A percentile compares a stretch with the other conserved stretches of the same genome.
Conservation (phyloP, 2,888 invertebrate genomes). For the Argyresthia albistria region DNA sequence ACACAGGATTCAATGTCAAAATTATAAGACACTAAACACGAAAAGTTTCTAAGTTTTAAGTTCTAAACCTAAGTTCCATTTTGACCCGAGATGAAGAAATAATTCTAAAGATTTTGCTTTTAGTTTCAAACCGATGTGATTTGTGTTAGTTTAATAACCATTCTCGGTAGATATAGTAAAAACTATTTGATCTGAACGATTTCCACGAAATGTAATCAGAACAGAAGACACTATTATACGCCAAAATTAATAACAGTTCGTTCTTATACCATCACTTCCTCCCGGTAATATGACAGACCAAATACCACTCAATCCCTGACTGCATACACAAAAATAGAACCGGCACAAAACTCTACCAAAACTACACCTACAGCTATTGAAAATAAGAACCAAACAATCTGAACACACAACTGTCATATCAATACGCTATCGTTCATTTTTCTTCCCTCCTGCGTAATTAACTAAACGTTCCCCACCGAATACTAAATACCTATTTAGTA, state of each 20-base stretch:
- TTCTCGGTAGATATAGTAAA: no score
- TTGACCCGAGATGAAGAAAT: no score
- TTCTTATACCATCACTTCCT: conserved; percentile 24
- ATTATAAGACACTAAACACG: no score
- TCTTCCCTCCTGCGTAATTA: conserved; percentile 64
- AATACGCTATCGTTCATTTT: conserved; percentile 36
- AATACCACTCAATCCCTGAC: conserved; percentile 21
- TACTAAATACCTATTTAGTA: conserved; percentile 71
- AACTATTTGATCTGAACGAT: no score
- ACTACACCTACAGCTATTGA: not conserved
- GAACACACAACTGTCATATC: conserved; percentile 3
- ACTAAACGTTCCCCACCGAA: conserved; percentile 60
- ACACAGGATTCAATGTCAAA: no score
- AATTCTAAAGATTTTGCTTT: no score
- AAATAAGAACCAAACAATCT: conserved; percentile 11
- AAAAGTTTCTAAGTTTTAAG: no score
- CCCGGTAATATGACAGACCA: conserved; percentile 40
- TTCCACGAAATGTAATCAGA: no score
- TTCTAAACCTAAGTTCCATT: no score
- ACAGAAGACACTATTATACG: conserved; percentile 14
- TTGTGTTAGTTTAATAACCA: no score
- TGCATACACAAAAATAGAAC: conserved; percentile 6
- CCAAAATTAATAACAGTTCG: conserved; percentile 23
- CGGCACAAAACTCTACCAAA: conserved; percentile 1
- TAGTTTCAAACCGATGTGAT: no score